Evolutionary conservation across 2,888 invertebrate genomes (phyloP).

Genomic region (Sphecodes monilicornis): DNA sequence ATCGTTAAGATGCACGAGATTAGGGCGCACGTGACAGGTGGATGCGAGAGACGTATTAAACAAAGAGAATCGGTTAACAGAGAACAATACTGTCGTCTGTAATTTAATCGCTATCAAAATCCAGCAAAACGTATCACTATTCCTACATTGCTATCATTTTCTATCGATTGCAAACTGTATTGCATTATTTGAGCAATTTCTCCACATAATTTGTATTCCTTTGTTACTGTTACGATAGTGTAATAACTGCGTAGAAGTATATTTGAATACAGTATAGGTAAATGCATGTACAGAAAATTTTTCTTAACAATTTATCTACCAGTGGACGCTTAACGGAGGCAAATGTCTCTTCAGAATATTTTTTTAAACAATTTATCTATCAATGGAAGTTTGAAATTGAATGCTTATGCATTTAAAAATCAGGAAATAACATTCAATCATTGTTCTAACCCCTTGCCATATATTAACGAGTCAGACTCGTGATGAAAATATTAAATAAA

Average conservation of each 20-base stretch:
- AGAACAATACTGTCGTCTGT: background rate
- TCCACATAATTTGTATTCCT: background rate
- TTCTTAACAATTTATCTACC: background rate
- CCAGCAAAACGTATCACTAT: background rate
- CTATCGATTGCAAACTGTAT: background rate
- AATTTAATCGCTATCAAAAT: background rate
- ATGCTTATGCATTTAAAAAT: background rate
- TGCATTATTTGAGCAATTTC: background rate
- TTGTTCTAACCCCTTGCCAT: too few species aligned
- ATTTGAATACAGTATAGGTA: background rate
- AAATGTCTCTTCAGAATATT: background rate
- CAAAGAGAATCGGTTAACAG: background rate
- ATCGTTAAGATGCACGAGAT: constrained; percentile 40
- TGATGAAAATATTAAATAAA: too few species aligned
- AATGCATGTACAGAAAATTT: background rate
- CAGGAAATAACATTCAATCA: background rate
- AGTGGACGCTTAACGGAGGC: background rate
- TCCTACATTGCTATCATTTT: background rate
- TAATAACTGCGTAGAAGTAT: background rate
- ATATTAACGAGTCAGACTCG: too few species aligned
- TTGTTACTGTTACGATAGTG: background rate
- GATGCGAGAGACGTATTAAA: constrained; percentile 19
- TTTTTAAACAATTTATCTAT: background rate
- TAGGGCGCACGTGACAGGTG: constrained; percentile 38
- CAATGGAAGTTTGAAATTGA: background rate